A percentile compares a stretch with the other conserved stretches of the same genome.
phyloP scores from a whole-genome alignment of 1,140 invertebrate species.

The Ladona fulva region DNA sequence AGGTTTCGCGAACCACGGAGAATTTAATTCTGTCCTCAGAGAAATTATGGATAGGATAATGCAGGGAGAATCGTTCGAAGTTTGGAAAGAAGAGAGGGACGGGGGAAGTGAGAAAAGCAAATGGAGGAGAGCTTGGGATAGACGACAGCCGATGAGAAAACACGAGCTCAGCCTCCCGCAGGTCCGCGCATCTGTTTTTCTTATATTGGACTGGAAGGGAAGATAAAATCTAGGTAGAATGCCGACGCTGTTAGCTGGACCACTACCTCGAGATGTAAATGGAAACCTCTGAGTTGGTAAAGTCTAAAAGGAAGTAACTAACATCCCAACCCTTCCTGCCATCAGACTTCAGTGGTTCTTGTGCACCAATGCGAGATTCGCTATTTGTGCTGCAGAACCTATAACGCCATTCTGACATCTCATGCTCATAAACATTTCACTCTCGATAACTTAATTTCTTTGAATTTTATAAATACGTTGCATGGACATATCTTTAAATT shows the following conservation, averaged over 20 bases:
- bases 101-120: not conserved
- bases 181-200: not conserved
- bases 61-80: no score
- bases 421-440: no score
- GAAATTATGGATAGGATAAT: not conserved
- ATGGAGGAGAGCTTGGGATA: not conserved
- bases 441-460: no score
- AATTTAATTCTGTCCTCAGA: not conserved
- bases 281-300: not conserved
- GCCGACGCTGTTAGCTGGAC: not conserved
- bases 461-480: no score
- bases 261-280: not conserved
- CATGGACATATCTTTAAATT: no score
- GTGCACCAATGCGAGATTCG: no score
- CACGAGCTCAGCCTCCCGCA: not conserved
- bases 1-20: not conserved
- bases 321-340: no score
- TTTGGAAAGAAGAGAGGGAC: not conserved
- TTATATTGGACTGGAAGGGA: not conserved
- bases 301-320: no score
- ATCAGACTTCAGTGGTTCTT: no score
- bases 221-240: not conserved
- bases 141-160: not conserved
- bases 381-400: no score
- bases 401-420: no score